These are phyloP conservation scores for Thaumatotibia leucotreta DNA, from an alignment of 1,140 invertebrate genomes.

Conservation along the genomic window DNA sequence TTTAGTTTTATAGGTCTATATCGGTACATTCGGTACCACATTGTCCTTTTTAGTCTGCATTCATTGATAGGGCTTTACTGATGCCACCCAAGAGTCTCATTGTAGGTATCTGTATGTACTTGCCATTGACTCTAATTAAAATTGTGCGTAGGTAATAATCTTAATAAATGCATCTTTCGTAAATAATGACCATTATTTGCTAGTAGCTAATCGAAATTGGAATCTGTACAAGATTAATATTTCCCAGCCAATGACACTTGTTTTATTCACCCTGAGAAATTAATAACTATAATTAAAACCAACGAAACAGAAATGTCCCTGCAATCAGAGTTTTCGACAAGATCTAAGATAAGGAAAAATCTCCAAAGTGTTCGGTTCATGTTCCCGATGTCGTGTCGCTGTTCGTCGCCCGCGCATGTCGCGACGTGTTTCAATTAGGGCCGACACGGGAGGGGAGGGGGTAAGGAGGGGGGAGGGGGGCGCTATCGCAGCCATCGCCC, in stretches of 20 bases:
- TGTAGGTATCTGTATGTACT: no score
- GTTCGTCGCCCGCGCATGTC: slow-evolving; percentile 15
- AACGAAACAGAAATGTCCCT: neutral
- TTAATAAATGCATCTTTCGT: neutral
- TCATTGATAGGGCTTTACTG: no score
- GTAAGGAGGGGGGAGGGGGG: neutral
- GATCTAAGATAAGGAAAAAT: neutral
- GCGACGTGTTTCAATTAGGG: slow-evolving; percentile 23
- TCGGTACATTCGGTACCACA: no score
- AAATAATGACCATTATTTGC: neutral
- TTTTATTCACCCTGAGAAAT: neutral
- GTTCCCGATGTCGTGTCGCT: neutral
- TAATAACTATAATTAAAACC: neutral
- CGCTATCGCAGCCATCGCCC: slow-evolving; percentile 10
- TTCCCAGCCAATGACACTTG: neutral
- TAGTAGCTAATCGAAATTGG: neutral
- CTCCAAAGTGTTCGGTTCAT: neutral
- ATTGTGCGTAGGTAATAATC: no score
- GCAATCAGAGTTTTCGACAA: neutral
- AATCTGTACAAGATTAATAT: neutral
- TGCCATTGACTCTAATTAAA: no score
- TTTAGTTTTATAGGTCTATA: no score
- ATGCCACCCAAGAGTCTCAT: no score
- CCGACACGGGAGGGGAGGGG: neutral
- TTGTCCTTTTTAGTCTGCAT: no score